phyloP scores from a whole-genome alignment of 2,113 vertebrate species.

The Australoheros scitulus region DNA sequence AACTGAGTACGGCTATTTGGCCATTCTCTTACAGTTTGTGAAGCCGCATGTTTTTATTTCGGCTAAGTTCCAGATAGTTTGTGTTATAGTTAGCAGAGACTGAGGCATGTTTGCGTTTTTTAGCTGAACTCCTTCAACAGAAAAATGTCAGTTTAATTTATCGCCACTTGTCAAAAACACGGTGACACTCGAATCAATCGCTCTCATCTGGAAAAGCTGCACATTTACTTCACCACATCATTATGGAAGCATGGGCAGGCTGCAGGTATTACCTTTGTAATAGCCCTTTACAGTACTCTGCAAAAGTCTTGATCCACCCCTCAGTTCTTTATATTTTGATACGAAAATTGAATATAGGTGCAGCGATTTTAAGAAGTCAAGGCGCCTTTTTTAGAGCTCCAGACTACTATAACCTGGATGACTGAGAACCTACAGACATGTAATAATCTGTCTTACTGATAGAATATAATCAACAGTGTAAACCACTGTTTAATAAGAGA shows the following conservation, averaged over 20 bases:
- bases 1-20: neutral
- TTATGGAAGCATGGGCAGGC: too few species aligned
- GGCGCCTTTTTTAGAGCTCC: too few species aligned
- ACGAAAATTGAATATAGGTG: neutral
- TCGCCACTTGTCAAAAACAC: neutral
- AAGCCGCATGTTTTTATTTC: neutral
- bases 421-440: too few species aligned
- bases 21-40: neutral
- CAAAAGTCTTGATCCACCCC: neutral
- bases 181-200: too few species aligned
- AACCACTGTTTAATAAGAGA: neutral
- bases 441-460: neutral
- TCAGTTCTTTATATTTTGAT: neutral
- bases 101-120: neutral
- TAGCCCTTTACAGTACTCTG: neutral
- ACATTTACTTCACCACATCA: neutral
- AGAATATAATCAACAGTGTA: neutral
- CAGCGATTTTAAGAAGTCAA: fast-evolving
- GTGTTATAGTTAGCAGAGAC: neutral
- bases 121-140: neutral
- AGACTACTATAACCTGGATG: too few species aligned
- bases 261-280: neutral
- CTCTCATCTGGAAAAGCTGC: neutral
- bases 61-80: neutral
- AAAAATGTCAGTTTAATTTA: neutral